Base-by-base conservation (phyloP, 53 echinoderm and acorn worm genomes). In the Temnopleurus reevesii region DNA sequence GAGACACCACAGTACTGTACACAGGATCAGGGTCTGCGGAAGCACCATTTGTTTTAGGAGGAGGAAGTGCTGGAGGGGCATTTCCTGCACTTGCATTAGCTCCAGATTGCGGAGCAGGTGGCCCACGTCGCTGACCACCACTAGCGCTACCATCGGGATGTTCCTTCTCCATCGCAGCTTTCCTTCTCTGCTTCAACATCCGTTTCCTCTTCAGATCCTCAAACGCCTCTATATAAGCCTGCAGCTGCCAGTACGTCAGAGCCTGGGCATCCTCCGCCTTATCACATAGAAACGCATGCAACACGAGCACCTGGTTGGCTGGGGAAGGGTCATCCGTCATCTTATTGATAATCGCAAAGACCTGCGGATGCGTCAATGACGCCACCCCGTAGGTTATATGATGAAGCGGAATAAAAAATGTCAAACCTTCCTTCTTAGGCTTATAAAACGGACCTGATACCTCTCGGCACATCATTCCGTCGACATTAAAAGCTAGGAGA, bases 191-290 rank as follows among this genome's bases (percentile, higher is more conserved):
- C 24, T 96, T 87, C 45, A 96, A 55, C 63, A 96, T 93, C 91
- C 93, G 80, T 81, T 96, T 99, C 19, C 94, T 91, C 66, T 99
- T 99, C 46, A 99, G 91, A 41, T 96, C 96, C 71, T 99, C 99
- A 81, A 96, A 99, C 4, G 99, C 99, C 59, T 99, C 99, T 86
- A 99, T 99, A 89, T 99, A 99, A 30, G 95, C 94, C 84, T 99
- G 99, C 45, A 99, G 90, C 77, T 99, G 99, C 99, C 99, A 99
- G 83, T 99, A 99, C 0, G 99, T 96, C 45, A 99, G 76, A 44
- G 86, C 91, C 41, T 95, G 99, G 0, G 99, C 91, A 2, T 89
- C 86, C 26, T 96, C 94, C 19, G 91, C 61, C 56, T 99, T 99
- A 44, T 96, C 96, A 59, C 99, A 99, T 21, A 99, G 60, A 38